These are phyloP conservation scores for Apocrypta bakeri DNA, from an alignment of 1,140 invertebrate genomes.

Conservation along the genomic window DNA sequence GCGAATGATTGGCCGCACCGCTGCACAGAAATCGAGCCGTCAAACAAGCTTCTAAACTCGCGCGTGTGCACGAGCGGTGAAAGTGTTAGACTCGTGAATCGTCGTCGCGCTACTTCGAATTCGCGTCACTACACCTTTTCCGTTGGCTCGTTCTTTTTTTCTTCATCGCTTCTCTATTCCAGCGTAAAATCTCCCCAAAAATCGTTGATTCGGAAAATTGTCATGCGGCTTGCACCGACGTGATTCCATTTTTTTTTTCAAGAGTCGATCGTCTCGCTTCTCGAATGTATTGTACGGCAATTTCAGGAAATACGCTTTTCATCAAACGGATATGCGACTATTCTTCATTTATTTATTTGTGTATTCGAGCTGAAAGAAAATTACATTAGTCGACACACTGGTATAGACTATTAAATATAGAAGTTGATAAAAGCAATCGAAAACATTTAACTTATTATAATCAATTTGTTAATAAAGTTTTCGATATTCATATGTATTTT, in stretches of 20 bases:
- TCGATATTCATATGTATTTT: too few species aligned
- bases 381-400: too few species aligned
- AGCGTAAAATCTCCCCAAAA: background rate
- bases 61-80: background rate
- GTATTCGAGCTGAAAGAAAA: too few species aligned
- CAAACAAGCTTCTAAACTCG: conserved; percentile 2
- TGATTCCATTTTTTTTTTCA: background rate
- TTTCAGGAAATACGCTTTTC: conserved; percentile 19
- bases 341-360: too few species aligned
- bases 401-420: too few species aligned
- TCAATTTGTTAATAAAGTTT: too few species aligned
- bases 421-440: too few species aligned
- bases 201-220: conserved; percentile 31
- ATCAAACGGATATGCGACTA: background rate
- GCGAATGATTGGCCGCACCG: background rate
- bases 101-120: conserved; percentile 10
- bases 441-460: too few species aligned
- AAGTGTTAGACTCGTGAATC: conserved; percentile 18
- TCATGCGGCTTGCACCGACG: background rate
- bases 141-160: background rate
- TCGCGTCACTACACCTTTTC: conserved; percentile 4
- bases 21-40: conserved; percentile 2
- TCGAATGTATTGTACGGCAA: background rate
- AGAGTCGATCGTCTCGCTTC: background rate
- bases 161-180: background rate